Conservation (phyloP, 2,113 vertebrate species). For the Sylvicapra grimmia region DNA sequence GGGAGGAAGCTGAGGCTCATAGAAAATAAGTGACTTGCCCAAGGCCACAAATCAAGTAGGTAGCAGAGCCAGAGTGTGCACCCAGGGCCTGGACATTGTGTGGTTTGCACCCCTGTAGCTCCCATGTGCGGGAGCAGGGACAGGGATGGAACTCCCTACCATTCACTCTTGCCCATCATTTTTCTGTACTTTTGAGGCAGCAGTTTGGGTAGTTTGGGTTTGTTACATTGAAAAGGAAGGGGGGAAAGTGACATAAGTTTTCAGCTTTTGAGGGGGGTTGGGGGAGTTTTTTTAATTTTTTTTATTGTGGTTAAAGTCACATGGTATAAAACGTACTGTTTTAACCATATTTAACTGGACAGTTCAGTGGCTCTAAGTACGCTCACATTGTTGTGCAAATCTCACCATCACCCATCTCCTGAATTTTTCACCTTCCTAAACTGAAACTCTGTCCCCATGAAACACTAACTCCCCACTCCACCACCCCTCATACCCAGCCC, state of each 20-base stretch:
- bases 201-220: not conserved
- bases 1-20: not conserved
- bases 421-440: not conserved
- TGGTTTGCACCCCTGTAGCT: not conserved
- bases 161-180: not conserved
- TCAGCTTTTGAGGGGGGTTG: not conserved
- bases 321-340: not conserved
- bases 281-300: not conserved
- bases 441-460: not conserved
- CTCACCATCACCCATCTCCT: not conserved
- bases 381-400: not conserved
- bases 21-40: not conserved
- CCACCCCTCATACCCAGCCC: not conserved
- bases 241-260: not conserved
- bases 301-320: not conserved
- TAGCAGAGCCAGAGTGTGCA: not conserved
- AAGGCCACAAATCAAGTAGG: not conserved
- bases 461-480: not conserved
- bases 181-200: not conserved
- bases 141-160: not conserved
- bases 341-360: not conserved
- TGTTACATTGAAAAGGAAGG: not conserved
- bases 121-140: not conserved
- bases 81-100: not conserved
- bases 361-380: not conserved